phyloP scores from a whole-genome alignment of 2,888 invertebrate species.

The Agriopis leucophaearia region DNA sequence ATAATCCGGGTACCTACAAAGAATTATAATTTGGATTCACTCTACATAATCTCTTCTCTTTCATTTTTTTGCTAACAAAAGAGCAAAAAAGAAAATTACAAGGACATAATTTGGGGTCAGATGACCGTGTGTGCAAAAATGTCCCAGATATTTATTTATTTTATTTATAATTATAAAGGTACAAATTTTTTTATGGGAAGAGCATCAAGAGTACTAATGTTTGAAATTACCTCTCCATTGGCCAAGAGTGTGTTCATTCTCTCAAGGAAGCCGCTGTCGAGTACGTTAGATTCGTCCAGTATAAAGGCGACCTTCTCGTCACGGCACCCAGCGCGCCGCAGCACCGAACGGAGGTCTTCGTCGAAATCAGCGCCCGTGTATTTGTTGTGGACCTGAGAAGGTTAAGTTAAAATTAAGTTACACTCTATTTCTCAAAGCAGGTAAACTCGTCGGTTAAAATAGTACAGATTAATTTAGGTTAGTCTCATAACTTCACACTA shows the following conservation, averaged over 20 bases:
- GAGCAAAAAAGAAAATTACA: not conserved
- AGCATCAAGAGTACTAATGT: not conserved
- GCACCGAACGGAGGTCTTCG: constrained; percentile 97
- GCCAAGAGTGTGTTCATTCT: constrained; percentile 99
- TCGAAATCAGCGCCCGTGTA: constrained; percentile 99
- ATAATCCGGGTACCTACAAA: constrained; percentile 92
- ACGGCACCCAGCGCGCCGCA: constrained; percentile 95
- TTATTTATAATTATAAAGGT: too few relatives aligned
- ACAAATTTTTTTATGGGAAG: not conserved
- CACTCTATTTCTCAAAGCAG: too few relatives aligned
- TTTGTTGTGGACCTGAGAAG: constrained; percentile 95
- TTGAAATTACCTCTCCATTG: constrained; percentile 93
- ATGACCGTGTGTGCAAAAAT: too few relatives aligned
- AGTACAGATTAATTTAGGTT: too few relatives aligned
- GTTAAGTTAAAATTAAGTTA: not conserved
- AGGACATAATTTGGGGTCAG: too few relatives aligned
- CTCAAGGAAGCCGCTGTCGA: constrained; percentile 99
- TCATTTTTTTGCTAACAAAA: not conserved
- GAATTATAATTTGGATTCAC: not conserved
- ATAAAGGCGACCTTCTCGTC: constrained; percentile 99
- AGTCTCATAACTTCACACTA: too few relatives aligned
- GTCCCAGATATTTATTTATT: too few relatives aligned
- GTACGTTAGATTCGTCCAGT: constrained; percentile 99
- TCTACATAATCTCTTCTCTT: not conserved
- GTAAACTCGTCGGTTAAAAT: too few relatives aligned